Base-by-base conservation (phyloP, 37 sponge, comb jelly and placozoan species). In the Halichondria panicea region DNA sequence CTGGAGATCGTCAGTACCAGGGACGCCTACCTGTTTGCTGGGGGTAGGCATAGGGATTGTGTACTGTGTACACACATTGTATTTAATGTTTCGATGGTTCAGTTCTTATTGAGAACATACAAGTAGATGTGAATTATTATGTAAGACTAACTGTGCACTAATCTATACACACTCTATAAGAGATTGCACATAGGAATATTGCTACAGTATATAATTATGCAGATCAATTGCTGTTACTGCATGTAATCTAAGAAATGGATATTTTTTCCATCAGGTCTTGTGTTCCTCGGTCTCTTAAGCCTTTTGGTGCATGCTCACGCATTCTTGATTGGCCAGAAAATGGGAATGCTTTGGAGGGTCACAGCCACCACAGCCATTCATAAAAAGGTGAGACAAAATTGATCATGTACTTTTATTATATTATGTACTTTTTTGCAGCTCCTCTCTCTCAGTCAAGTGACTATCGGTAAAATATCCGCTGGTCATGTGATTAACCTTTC, bases 401-500 rank as follows among this genome's bases (percentile, higher is more conserved):
- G 36, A 35, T 30, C 33, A 31, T 35, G 4, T 64, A 37, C 5
- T 11, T 64, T 5, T 33, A 64, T 35, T 5, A 32, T 35, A 32
- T 35, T 63, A 31, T 7, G 9, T 34, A 6, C 43, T 42, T 66
- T 30, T 8, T 66, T 40, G 4, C 24, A 72, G 73, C n/a, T n/a
- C n/a, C n/a, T n/a, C n/a, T n/a, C 68, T 28, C 76, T 92, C 25
- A 74, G 74, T 77, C 89, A 75, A 43, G 76, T 53, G 13, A 84
- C 77, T n/a, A 63, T 92, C 28, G 72, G 81, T 4, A 63, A 76
- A 76, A 35, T 87, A 15, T 76, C 93, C 31, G 81, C 64, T 55
- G 93, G 93, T 31, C 84, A 84, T n/a, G 60, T 92, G 13, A 66
- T 92, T 54, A 92, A 92, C 55, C 70, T 92, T 3, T 81, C 85